A percentile compares a stretch with the other conserved stretches of the same genome.
These are phyloP conservation scores for Hydropsyche tenuis DNA, from an alignment of 1,140 invertebrate species.

Conservation along the genomic window DNA sequence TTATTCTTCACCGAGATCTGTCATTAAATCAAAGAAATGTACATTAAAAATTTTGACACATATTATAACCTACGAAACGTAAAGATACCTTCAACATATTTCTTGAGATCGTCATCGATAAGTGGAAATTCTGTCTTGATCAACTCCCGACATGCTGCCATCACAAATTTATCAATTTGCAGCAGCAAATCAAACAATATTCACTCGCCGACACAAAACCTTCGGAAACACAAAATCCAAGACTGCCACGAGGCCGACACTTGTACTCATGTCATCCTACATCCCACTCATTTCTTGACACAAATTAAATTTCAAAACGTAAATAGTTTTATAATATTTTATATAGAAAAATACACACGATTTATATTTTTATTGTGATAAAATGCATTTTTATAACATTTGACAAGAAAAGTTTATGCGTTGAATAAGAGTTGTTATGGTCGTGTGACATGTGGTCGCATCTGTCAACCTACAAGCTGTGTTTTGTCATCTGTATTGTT, in stretches of 20 bases:
- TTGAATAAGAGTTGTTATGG: neutral
- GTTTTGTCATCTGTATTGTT: no score
- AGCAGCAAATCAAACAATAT: neutral
- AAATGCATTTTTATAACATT: neutral
- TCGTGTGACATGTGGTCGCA: neutral
- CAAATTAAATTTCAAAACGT: no score
- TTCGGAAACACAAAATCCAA: neutral
- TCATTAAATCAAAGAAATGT: no score
- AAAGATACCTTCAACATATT: conserved; percentile 85
- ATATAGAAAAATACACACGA: no score
- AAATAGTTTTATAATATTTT: no score
- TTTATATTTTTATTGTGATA: no score
- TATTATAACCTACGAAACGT: no score
- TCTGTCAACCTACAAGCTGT: neutral
- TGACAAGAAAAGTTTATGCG: neutral
- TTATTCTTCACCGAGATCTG: no score
- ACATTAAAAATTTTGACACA: no score
- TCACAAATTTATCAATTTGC: conserved; percentile 51
- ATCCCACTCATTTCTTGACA: no score
- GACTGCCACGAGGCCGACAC: neutral
- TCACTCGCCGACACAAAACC: neutral
- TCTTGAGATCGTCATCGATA: conserved; percentile 87
- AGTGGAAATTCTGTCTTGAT: conserved; percentile 83
- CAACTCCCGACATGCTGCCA: conserved; percentile 76
- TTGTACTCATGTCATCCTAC: no score